A percentile compares a stretch with the other conserved stretches of the same genome.
Conservation (phyloP, 1,140 invertebrate species). For the Probaryconus sp. region DNA sequence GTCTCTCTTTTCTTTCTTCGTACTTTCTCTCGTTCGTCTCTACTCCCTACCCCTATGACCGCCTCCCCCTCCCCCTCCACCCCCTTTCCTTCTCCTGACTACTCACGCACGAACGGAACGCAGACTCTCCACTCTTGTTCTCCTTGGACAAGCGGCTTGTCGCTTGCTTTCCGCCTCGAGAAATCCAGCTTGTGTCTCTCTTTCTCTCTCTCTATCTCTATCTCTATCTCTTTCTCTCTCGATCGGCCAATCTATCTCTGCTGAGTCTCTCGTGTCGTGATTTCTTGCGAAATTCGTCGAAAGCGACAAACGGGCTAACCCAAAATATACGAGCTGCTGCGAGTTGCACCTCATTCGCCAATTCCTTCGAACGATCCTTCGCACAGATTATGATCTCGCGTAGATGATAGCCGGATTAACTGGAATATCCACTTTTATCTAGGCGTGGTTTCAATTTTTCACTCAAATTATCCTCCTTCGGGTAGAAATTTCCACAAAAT, state of each 20-base stretch:
- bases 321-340: too few species aligned
- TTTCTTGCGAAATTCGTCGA: slow-evolving; percentile 7
- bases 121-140: slow-evolving; percentile 61
- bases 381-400: too few species aligned
- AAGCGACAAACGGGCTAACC: slow-evolving; percentile 11
- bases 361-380: slow-evolving; percentile 4
- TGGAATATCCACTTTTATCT: too few species aligned
- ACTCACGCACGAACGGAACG: slow-evolving; percentile 47
- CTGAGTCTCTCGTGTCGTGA: neutral
- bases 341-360: too few species aligned
- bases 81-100: slow-evolving; percentile 23
- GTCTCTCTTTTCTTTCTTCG: slow-evolving; percentile 39
- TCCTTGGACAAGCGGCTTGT: slow-evolving; percentile 56
- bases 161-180: slow-evolving; percentile 33
- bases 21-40: slow-evolving; percentile 23
- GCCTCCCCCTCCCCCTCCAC: slow-evolving; percentile 22
- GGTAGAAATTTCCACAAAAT: too few species aligned
- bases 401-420: too few species aligned
- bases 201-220: too few species aligned
- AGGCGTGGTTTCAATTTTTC: too few species aligned
- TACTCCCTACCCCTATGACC: slow-evolving; percentile 16
- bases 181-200: slow-evolving; percentile 23
- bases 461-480: too few species aligned
- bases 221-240: too few species aligned
- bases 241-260: slow-evolving; percentile 2